phyloP scores from a whole-genome alignment of 2,888 invertebrate genomes.

The Dicycla oo region DNA sequence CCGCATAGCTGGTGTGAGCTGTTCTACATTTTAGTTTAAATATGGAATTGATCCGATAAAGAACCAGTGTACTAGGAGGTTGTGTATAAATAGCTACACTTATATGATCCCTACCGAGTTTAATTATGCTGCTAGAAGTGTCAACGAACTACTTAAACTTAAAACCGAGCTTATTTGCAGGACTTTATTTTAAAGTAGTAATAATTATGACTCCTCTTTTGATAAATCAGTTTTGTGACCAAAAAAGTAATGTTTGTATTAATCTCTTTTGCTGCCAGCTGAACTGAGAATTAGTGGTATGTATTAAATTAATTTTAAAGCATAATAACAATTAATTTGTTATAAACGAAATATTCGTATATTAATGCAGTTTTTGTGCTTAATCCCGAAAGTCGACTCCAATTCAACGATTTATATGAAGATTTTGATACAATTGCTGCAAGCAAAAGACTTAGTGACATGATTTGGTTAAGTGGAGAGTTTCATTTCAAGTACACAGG shows the following conservation, averaged over 20 bases:
- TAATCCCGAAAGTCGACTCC: background rate
- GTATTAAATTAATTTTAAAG: slow-evolving; percentile 51
- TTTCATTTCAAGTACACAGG: background rate
- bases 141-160: slow-evolving; percentile 10
- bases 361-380: slow-evolving; percentile 16
- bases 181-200: slow-evolving; percentile 19
- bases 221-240: slow-evolving; percentile 42
- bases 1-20: slow-evolving; percentile 37
- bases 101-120: slow-evolving; percentile 24
- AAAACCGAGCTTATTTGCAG: background rate
- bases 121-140: slow-evolving; percentile 1
- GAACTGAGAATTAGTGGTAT: slow-evolving; percentile 60
- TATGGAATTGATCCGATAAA: slow-evolving; percentile 52
- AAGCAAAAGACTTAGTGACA: background rate
- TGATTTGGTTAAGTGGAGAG: background rate
- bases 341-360: slow-evolving; percentile 1
- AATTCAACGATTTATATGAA: slow-evolving; percentile 5
- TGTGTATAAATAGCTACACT: slow-evolving; percentile 33
- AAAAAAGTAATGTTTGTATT: slow-evolving; percentile 56
- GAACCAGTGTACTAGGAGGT: slow-evolving; percentile 26
- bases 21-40: slow-evolving; percentile 49
- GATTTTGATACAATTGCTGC: background rate
- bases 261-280: slow-evolving; percentile 63
- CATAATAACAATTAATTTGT: slow-evolving; percentile 31
- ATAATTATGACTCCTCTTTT: slow-evolving; percentile 24